phyloP scores from a whole-genome alignment of 2,113 vertebrate genomes.

The Pica pica region DNA sequence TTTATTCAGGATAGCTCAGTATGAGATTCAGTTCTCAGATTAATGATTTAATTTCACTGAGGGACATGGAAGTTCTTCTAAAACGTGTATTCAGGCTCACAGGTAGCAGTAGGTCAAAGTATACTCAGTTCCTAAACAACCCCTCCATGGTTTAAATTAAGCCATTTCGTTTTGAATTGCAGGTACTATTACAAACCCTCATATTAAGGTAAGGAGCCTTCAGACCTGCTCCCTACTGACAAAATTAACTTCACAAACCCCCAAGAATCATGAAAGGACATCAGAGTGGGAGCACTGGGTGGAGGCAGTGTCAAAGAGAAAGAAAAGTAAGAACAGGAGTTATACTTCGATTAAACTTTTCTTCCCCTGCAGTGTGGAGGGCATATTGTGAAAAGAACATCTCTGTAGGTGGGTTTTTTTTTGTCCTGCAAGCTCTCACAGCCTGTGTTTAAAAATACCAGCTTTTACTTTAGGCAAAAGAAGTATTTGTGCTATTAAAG shows the following conservation, averaged over 20 bases:
- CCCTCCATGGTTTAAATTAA: neutral
- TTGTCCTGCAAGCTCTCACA: neutral
- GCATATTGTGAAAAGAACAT: slow-evolving; percentile 33
- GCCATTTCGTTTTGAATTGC: neutral
- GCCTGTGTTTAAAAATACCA: slow-evolving; percentile 41
- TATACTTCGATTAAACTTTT: slow-evolving; percentile 44
- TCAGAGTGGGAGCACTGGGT: neutral
- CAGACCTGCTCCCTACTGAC: neutral
- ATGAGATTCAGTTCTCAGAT: neutral
- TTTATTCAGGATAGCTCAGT: slow-evolving; percentile 9
- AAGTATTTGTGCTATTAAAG: slow-evolving; percentile 28
- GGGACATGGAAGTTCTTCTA: neutral
- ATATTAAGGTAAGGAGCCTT: neutral
- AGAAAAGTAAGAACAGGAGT: neutral
- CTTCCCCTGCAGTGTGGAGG: neutral
- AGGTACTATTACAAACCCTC: neutral
- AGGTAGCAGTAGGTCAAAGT: neutral
- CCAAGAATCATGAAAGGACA: neutral
- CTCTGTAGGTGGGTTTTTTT: slow-evolving; percentile 6
- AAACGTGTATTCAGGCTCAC: neutral
- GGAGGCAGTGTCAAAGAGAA: neutral
- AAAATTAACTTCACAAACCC: slow-evolving; percentile 23
- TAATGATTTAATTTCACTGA: slow-evolving; percentile 24
- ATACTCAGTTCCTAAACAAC: neutral
- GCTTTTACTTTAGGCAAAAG: slow-evolving; percentile 26